Evolutionary conservation across 2,113 vertebrate genomes (phyloP), one percentile per base, ranked within the genome.

Genomic region (Osmerus mordax): DNA sequence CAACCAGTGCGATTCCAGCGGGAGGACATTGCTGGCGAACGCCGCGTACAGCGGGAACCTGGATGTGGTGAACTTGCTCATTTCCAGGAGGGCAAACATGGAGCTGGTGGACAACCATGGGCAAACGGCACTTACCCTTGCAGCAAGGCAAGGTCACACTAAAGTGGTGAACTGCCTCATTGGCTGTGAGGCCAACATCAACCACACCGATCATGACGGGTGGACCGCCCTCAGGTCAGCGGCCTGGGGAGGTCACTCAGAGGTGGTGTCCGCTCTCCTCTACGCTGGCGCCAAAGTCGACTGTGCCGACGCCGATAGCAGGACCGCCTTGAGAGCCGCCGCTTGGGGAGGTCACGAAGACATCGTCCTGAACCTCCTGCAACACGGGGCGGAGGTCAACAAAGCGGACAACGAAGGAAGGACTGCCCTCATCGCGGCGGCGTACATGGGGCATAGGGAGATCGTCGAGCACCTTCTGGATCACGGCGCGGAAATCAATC

Each of bases 321-420:
- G 97, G 28, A 99, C 97, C 0, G 97, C 97, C 0, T 77, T 99
- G 80, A 89, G 97, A 70, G 97, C 97, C 0, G 97, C 97, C 0
- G 97, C 97, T 0, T 99, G 97, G 97, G 97, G 97, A 11, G 97
- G 97, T 1, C 97, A 99, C 0, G 97, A 99, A 79, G 97, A 99
- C 69, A 98, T 99, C 0, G 97, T 99, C 25, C 89, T 99, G 72
- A 98, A 97, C 54, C 91, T 99, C 74, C 93, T 99, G 2, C 97
- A 97, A 4, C 97, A 98, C 0, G 97, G 97, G 0, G 97, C 97
- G 0, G 94, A 99, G 71, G 97, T 98, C 56, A 99, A 99, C 84
- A 97, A 96, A 83, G 97, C 96, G 0, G 97, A 99, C 80, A 97
- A 97, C 0, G 97, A 99, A 87, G 97, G 97, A 70, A 89, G 97